A percentile compares a stretch with the other conserved stretches of the same genome.
Evolutionary conservation across 2,797 vertebrate genomes (phyloP).

Genomic region (Ptychadena robeensis): DNA sequence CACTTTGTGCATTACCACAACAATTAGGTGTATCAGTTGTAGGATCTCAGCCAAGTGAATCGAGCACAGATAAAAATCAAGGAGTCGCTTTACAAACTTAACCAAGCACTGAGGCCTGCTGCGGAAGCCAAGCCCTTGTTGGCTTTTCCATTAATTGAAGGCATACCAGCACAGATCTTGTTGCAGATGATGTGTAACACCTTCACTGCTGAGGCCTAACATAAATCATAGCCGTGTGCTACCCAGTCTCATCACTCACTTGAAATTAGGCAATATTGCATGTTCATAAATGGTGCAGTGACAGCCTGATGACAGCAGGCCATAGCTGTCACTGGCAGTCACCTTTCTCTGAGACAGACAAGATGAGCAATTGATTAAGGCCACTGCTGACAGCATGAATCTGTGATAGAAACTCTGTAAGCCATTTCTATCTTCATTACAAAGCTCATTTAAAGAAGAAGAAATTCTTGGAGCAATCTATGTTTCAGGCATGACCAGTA

Average conservation of each 20-base stretch:
- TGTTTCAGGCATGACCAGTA: neutral
- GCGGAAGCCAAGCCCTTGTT: slow-evolving; percentile 59
- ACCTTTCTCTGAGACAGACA: slow-evolving; percentile 29
- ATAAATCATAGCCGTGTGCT: slow-evolving; percentile 12
- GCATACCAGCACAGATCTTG: slow-evolving; percentile 53
- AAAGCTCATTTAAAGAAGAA: slow-evolving; percentile 11
- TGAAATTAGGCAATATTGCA: slow-evolving; percentile 3
- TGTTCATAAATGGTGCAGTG: slow-evolving; percentile 32
- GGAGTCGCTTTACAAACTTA: slow-evolving; percentile 59
- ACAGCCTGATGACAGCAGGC: slow-evolving; percentile 43
- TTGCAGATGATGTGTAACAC: slow-evolving; percentile 54
- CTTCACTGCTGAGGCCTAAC: slow-evolving; percentile 28
- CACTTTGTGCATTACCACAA: slow-evolving; percentile 68
- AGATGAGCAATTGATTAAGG: slow-evolving; percentile 43
- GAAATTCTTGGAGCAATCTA: neutral
- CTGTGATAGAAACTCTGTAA: slow-evolving; percentile 18
- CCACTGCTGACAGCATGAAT: slow-evolving; percentile 27
- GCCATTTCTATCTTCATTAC: slow-evolving; percentile 40
- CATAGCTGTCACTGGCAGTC: slow-evolving; percentile 43
- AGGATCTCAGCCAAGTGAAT: slow-evolving; percentile 65
- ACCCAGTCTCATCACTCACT: slow-evolving; percentile 1
- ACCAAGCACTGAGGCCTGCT: slow-evolving; percentile 54
- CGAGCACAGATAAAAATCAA: slow-evolving; percentile 66
- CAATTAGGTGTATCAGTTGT: slow-evolving; percentile 68
- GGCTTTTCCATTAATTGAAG: slow-evolving; percentile 61